Conservation (phyloP, 2,888 invertebrate genomes). For the Lysandra bellargus region DNA sequence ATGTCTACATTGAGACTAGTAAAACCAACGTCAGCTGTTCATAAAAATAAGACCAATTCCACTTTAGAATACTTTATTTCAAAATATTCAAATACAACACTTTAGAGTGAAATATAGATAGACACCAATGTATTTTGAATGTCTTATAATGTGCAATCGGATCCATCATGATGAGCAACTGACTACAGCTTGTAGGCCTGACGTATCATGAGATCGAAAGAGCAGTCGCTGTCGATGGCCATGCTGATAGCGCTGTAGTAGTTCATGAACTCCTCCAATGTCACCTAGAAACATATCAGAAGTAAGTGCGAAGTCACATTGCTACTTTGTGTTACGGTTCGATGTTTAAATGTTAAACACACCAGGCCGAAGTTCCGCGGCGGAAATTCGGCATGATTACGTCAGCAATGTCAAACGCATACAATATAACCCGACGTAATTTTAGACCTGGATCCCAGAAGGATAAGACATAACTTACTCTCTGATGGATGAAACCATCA, state of each 20-base stretch:
- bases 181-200: conserved; percentile 92
- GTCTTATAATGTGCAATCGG: not conserved
- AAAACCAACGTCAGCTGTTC: too few species aligned
- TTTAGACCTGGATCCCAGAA: too few species aligned
- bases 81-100: not conserved
- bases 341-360: too few species aligned
- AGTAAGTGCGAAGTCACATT: not conserved
- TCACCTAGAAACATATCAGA: conserved; percentile 84
- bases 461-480: too few species aligned
- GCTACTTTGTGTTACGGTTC: too few species aligned
- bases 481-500: too few species aligned
- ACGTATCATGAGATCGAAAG: conserved; percentile 97
- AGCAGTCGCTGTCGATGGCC: conserved; percentile 95
- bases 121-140: not conserved
- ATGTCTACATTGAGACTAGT: too few species aligned
- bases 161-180: not conserved
- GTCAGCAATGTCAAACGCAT: too few species aligned
- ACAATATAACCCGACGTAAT: too few species aligned
- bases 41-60: not conserved
- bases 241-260: conserved; percentile 97
- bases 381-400: too few species aligned
- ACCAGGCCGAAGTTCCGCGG: too few species aligned
- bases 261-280: conserved; percentile 94
- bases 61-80: not conserved
- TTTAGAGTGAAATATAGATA: not conserved